Base-by-base conservation (phyloP, 2,888 invertebrate genomes). In the Ceraclea dissimilis region DNA sequence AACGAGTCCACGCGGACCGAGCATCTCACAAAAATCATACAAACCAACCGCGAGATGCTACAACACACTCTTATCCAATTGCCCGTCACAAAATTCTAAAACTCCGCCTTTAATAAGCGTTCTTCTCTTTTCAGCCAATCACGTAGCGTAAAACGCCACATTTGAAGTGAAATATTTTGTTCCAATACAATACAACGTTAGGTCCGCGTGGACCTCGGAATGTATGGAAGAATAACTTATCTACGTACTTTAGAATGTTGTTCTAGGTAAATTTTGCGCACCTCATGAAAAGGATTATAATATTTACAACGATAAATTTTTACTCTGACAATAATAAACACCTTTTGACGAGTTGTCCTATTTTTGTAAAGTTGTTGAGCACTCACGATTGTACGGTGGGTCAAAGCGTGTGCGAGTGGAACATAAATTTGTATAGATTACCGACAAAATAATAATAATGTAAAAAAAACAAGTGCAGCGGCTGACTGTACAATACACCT, bases 41-140 rank as follows among this genome's bases (percentile, higher is more conserved):
- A 70, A 57, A 58, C 76, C 74, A 76, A 76, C 74, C 56, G 65
- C 34, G 48, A 50, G 50, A 62, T 63, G 65, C 66, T 64, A 65
- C 69, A 64, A 63, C 68, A 56, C 60, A 56, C 62, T 64, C 63
- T 57, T 52, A 56, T 51, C 77, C 76, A 76, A 75, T 69, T 49
- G 64, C 13, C 49, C 64, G 52, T 55, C 65, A 60, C 66, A 65
- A 70, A 69, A 68, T 74, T 70, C 75, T 74, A 75, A 76, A 76
- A 54, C 76, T 75, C 76, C 78, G 73, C 78, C 78, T 70, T 76
- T 77, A 78, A 78, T 78, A 78, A 78, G 78, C 77, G 78, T 76
- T 77, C 73, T 69, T 68, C 65, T 56, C 63, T 65, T 65, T 54
- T 63, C 55, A 52, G 62, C 77, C 73, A 77, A 78, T 75, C 57